Evolutionary conservation across 2,113 vertebrate species (phyloP), one percentile per base, ranked within the genome.

Genomic region (Elgaria multicarinata): DNA sequence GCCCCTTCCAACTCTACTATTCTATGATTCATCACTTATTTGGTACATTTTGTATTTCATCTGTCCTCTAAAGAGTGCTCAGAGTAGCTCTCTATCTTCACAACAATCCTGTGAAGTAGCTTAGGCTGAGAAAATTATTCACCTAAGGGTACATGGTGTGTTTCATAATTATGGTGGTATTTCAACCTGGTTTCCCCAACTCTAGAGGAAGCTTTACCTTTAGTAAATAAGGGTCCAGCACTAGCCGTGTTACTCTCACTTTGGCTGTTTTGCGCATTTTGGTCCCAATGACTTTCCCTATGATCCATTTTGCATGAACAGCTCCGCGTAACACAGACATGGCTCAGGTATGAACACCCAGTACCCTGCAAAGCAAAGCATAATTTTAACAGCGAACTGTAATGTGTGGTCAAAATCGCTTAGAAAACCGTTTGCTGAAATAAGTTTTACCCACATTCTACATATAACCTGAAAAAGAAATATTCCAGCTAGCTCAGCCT

Each of bases 231-330:
- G 97, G 97, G 94, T 99, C 98, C 90, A 99, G 94, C 87, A 99
- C 98, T 5, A 99, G 98, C 88, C 99, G 98, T 0, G 98, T 99
- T 6, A 98, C 98, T 95, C 98, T 97, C 89, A 99, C 99, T 98
- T 99, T 99, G 20, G 98, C 98, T 1, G 99, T 99, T 95, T 98
- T 98, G 75, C 85, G 93, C 98, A 99, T 99, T 93, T 99, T 99
- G 87, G 99, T 99, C 76, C 99, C 99, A 80, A 99, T 98, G 0
- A 99, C 99, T 95, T 97, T 98, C 55, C 99, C 99, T 58, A 99
- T 98, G 67, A 99, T 95, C 99, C 99, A 99, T 93, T 97, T 98
- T 31, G 99, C 99, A 88, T 99, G 99, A 76, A 99, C 97, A 28
- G 98, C 95, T 72, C 96, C 97, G 44, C 97, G 97, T 91, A 96